Conservation (phyloP, 2,888 invertebrate genomes). For the Cephus rjabovi region DNA sequence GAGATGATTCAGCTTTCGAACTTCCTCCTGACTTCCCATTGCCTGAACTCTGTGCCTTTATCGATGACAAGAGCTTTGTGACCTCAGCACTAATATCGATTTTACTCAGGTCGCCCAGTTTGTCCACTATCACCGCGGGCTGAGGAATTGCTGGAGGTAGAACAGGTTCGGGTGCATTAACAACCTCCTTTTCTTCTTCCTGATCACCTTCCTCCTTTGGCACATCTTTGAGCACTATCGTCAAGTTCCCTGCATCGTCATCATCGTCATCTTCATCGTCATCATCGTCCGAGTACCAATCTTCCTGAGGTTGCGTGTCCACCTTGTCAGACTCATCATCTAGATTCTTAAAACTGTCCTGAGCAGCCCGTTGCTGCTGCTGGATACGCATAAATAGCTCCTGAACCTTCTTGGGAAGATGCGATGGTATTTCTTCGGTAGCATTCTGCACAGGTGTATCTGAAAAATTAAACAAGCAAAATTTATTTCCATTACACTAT, state of each 20-base stretch:
- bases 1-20: slow-evolving; percentile 33
- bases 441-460: not conserved
- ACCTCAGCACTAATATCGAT: slow-evolving; percentile 81
- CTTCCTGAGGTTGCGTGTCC: slow-evolving; percentile 62
- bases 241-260: slow-evolving; percentile 63
- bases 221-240: slow-evolving; percentile 83
- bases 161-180: not conserved
- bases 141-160: slow-evolving; percentile 62
- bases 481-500: not conserved
- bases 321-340: slow-evolving; percentile 56
- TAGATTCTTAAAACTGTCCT: slow-evolving; percentile 64
- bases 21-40: slow-evolving; percentile 42
- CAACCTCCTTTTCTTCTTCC: slow-evolving; percentile 54
- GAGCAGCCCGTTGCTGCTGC: slow-evolving; percentile 71
- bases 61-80: slow-evolving; percentile 75
- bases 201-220: slow-evolving; percentile 70
- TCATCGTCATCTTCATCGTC: slow-evolving; percentile 71
- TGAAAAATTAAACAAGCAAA: slow-evolving; percentile 7
- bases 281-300: slow-evolving; percentile 88
- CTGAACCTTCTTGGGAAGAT: slow-evolving; percentile 75
- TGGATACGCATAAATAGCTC: slow-evolving; percentile 77
- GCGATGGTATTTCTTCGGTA: slow-evolving; percentile 64
- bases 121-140: slow-evolving; percentile 72
- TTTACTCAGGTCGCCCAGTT: slow-evolving; percentile 78
- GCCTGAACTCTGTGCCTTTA: slow-evolving; percentile 61